Evolutionary conservation across 2,797 vertebrate species (phyloP).

Genomic region (Sebastiscus albofasciatus): DNA sequence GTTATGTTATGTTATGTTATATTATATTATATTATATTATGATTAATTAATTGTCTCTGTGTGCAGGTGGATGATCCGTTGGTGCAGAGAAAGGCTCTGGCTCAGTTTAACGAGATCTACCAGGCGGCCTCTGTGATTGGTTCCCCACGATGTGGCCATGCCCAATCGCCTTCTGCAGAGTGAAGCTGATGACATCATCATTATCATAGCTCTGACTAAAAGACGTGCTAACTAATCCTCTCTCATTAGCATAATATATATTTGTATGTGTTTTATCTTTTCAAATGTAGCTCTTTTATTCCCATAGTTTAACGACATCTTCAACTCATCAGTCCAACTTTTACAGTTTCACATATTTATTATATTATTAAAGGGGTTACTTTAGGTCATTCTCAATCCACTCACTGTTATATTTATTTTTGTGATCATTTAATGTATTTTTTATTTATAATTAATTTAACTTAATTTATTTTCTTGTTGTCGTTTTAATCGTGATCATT

Average conservation of each 20-base stretch:
- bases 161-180: background rate
- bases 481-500: background rate
- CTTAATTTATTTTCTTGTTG: conserved; percentile 42
- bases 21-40: background rate
- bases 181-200: background rate
- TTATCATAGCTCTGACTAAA: background rate
- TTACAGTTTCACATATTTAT: conserved; percentile 36
- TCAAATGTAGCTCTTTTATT: background rate
- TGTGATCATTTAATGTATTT: conserved; percentile 5
- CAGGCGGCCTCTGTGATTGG: conserved; percentile 18
- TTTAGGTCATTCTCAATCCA: background rate
- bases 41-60: background rate
- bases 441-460: conserved; percentile 59
- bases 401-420: conserved; percentile 39
- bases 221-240: background rate
- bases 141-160: fast-evolving
- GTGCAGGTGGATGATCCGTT: conserved; percentile 50
- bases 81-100: conserved; percentile 61
- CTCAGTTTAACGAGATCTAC: conserved; percentile 51
- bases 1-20: too few relatives aligned
- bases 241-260: background rate
- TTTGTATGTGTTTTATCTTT: conserved; percentile 4
- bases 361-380: conserved; percentile 23
- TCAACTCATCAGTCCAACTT: background rate
- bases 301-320: background rate